These are phyloP conservation scores for Dasyurus viverrinus DNA, from an alignment of 2,113 vertebrate genomes.

Conservation along the genomic window DNA sequence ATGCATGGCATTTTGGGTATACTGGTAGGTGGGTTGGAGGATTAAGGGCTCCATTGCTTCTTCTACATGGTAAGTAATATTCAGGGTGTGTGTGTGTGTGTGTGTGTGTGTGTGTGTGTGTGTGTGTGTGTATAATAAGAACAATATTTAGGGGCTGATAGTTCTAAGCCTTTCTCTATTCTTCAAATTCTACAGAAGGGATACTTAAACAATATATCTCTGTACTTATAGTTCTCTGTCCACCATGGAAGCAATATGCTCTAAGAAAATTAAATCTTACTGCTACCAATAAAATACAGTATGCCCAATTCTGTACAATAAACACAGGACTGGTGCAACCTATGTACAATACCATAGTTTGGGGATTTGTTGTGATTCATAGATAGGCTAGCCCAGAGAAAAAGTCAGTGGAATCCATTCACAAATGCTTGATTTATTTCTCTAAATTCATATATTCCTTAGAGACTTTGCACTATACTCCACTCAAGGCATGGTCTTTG, in stretches of 20 bases:
- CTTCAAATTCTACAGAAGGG: neutral
- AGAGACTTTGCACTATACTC: neutral
- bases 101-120: neutral
- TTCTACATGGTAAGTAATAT: neutral
- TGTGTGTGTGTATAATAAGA: neutral
- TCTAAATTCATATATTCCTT: constrained; percentile 4
- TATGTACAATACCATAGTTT: neutral
- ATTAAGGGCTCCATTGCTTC: neutral
- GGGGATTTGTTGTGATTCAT: neutral
- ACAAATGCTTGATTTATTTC: constrained; percentile 40
- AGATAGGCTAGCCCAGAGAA: constrained; percentile 40
- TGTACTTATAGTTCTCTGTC: constrained; percentile 17
- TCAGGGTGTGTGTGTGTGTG: neutral
- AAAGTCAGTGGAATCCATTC: constrained; percentile 8
- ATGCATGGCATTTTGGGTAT: neutral
- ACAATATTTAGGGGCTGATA: neutral
- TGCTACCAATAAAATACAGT: constrained; percentile 57
- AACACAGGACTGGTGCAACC: neutral
- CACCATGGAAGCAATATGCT: constrained; percentile 10
- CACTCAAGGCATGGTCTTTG: neutral
- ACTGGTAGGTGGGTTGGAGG: neutral
- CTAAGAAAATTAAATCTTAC: constrained; percentile 33
- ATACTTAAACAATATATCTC: neutral
- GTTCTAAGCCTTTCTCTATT: neutral
- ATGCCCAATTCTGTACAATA: constrained; percentile 4